Conservation (phyloP, 2,797 vertebrate genomes). For the Sebastes nivosus region DNA sequence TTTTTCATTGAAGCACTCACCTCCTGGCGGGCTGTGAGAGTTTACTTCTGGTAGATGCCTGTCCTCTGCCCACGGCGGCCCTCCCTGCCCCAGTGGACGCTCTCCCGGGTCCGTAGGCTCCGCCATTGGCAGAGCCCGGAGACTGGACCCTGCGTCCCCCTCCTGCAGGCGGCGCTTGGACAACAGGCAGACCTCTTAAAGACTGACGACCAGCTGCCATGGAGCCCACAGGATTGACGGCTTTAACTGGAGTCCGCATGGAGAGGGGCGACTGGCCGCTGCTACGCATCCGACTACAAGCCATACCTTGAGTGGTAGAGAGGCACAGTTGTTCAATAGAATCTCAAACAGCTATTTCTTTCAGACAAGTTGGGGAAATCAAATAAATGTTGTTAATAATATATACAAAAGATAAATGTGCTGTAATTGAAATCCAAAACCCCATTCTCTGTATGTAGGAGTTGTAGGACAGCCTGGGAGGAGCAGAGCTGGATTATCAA, state of each 20-base stretch:
- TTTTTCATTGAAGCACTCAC: slow-evolving; percentile 60
- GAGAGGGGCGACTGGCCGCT: slow-evolving; percentile 85
- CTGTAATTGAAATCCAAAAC: background rate
- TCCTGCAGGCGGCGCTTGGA: slow-evolving; percentile 66
- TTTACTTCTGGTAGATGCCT: slow-evolving; percentile 82
- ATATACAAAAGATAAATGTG: background rate
- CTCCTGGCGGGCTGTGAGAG: slow-evolving; percentile 83
- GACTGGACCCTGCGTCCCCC: slow-evolving; percentile 82
- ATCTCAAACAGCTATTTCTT: background rate
- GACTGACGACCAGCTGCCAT: slow-evolving; percentile 80
- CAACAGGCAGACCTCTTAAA: slow-evolving; percentile 81
- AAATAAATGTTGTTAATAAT: background rate
- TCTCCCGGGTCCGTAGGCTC: slow-evolving; percentile 69
- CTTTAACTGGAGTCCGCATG: slow-evolving; percentile 85
- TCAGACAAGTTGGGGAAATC: background rate
- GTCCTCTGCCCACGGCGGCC: slow-evolving; percentile 69
- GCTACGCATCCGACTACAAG: slow-evolving; percentile 82
- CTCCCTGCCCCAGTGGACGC: slow-evolving; percentile 67
- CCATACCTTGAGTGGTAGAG: slow-evolving; percentile 75
- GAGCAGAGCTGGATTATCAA: background rate
- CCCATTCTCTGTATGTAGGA: background rate
- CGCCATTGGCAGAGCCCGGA: slow-evolving; percentile 72
- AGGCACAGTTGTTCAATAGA: background rate
- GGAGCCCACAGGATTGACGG: slow-evolving; percentile 76
- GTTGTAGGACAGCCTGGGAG: slow-evolving; percentile 23